These are phyloP conservation scores for Eupelmus urozonus DNA, from an alignment of 2,888 invertebrate species.

Conservation along the genomic window DNA sequence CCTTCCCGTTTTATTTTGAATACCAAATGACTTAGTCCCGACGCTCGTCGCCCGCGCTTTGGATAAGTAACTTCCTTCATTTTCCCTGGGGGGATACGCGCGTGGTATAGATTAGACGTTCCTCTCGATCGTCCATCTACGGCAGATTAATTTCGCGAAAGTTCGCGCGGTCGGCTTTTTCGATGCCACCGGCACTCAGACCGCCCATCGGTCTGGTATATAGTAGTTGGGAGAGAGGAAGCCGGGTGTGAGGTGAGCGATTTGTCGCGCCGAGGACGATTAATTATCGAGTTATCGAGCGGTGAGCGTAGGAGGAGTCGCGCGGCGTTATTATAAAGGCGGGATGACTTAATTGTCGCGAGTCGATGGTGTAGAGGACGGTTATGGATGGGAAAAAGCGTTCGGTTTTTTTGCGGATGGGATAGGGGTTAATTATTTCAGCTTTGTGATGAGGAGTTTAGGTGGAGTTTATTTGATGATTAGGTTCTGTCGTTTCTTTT, in stretches of 20 bases:
- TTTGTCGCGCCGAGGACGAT: conserved; percentile 11
- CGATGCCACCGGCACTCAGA: background rate
- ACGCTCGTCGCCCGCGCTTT: background rate
- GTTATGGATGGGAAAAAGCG: background rate
- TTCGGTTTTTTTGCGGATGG: no score
- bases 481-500: no score
- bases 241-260: background rate
- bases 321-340: conserved; percentile 8
- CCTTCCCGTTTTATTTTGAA: conserved; percentile 57
- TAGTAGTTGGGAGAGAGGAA: conserved; percentile 1
- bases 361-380: background rate
- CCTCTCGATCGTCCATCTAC: background rate
- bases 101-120: background rate
- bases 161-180: conserved; percentile 4
- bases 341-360: conserved; percentile 24
- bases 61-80: conserved; percentile 41
- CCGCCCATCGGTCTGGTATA: no score
- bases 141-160: conserved; percentile 18
- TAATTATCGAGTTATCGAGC: conserved; percentile 44
- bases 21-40: conserved; percentile 5
- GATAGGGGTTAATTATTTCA: no score
- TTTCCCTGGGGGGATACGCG: conserved; percentile 3
- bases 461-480: no score
- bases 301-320: background rate
- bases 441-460: no score